Conservation (phyloP, 2,113 vertebrate genomes). For the Rynchops niger region DNA sequence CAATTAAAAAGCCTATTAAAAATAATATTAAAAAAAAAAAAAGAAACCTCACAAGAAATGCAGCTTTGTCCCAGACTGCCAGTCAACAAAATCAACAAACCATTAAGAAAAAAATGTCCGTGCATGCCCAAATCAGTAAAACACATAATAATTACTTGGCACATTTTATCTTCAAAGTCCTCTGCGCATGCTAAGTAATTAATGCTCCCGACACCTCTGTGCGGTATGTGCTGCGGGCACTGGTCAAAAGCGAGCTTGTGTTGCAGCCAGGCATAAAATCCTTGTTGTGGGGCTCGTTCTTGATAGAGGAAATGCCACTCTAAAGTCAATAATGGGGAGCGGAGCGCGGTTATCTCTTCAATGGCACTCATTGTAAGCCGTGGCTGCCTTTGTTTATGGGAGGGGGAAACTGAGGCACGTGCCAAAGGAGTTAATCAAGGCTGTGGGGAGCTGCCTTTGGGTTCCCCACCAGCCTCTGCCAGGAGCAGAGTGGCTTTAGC, state of each 20-base stretch:
- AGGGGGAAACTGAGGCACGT: not conserved
- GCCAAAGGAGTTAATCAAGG: fast-evolving
- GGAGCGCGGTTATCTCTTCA: slow-evolving; percentile 1
- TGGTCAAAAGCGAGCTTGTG: not conserved
- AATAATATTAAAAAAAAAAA: not conserved
- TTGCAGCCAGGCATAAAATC: slow-evolving; percentile 6
- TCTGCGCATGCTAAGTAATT: slow-evolving; percentile 17
- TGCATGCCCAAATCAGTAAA: slow-evolving; percentile 31
- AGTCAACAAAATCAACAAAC: slow-evolving; percentile 49
- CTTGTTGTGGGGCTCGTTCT: not conserved
- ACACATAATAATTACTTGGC: slow-evolving; percentile 51
- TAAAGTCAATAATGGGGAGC: not conserved
- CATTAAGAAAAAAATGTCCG: not conserved
- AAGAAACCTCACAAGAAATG: slow-evolving; percentile 32
- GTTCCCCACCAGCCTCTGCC: not conserved
- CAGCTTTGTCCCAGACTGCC: not conserved
- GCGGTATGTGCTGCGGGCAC: slow-evolving; percentile 10
- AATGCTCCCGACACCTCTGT: slow-evolving; percentile 58
- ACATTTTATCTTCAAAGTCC: slow-evolving; percentile 53
- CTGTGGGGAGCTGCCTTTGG: not conserved
- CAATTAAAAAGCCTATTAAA: slow-evolving; percentile 46
- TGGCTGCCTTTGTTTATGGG: not conserved
- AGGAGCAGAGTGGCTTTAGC: not conserved
- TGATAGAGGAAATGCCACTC: not conserved
- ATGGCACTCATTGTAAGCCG: not conserved